These are phyloP conservation scores for Hypomecis punctinalis DNA, from an alignment of 2,888 invertebrate species.

Conservation along the genomic window DNA sequence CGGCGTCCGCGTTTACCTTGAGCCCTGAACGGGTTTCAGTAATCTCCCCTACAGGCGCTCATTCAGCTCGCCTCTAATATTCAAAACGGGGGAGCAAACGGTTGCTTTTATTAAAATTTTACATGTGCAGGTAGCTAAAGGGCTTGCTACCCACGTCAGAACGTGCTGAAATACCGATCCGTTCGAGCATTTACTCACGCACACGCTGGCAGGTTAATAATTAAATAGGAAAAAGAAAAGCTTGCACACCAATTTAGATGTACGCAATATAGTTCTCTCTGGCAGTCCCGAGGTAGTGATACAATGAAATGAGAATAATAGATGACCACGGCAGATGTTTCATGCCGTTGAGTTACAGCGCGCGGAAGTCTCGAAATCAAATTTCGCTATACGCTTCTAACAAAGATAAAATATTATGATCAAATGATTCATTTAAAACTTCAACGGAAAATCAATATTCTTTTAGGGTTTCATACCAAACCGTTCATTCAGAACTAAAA, in stretches of 20 bases:
- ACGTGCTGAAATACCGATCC: conserved; percentile 33
- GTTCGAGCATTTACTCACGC: conserved; percentile 29
- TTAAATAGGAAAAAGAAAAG: conserved; percentile 28
- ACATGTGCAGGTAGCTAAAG: conserved; percentile 37
- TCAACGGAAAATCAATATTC: too few species aligned
- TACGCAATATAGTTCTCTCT: conserved; percentile 11
- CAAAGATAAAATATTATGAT: conserved; percentile 8
- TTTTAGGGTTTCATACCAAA: too few species aligned
- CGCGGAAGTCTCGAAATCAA: conserved; percentile 10
- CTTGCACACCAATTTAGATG: conserved; percentile 23
- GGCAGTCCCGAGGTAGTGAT: conserved; percentile 19
- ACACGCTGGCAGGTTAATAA: conserved; percentile 27
- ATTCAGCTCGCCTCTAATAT: conserved; percentile 47
- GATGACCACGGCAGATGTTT: conserved; percentile 14
- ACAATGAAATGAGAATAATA: conserved; percentile 22
- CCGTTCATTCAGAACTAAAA: too few species aligned
- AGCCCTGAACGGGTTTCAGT: conserved; percentile 70
- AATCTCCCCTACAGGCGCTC: conserved; percentile 59
- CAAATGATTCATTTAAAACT: too few species aligned
- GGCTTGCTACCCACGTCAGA: conserved; percentile 36
- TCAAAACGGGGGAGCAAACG: conserved; percentile 46
- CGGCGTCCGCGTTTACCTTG: conserved; percentile 74
- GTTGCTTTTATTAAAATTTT: conserved; percentile 55
- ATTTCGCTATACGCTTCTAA: conserved; percentile 3
- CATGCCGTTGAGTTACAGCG: conserved; percentile 4